A percentile compares a stretch with the other conserved stretches of the same genome.
Evolutionary conservation across 2,113 vertebrate genomes (phyloP).

Genomic region (Globicephala melas): DNA sequence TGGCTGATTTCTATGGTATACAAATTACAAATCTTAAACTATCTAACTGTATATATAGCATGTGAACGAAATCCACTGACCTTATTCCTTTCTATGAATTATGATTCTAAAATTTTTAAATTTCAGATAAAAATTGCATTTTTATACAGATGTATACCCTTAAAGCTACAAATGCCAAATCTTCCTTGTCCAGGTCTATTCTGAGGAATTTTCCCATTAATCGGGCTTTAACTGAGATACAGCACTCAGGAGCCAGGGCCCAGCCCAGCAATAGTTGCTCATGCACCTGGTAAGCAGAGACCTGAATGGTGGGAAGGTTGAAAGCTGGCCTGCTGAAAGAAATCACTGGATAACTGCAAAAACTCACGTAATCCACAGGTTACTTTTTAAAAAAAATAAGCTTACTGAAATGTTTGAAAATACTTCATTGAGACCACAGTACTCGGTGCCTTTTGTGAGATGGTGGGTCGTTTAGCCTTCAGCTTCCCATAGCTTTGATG

Average conservation of each 20-base stretch:
- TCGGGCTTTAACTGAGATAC: not conserved
- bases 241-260: not conserved
- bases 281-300: not conserved
- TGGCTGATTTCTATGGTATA: not conserved
- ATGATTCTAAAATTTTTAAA: not conserved
- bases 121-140: constrained; percentile 7
- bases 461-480: not conserved
- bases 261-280: not conserved
- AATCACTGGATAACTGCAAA: not conserved
- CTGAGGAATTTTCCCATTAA: not conserved
- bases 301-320: not conserved
- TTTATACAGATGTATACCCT: not conserved
- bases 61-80: not conserved
- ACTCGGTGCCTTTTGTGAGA: constrained; percentile 63
- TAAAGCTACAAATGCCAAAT: constrained; percentile 24
- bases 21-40: not conserved
- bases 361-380: not conserved
- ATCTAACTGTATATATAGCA: not conserved
- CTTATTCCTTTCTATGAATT: constrained; percentile 1
- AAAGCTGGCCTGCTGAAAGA: not conserved
- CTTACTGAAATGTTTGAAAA: not conserved
- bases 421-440: constrained; percentile 11
- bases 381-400: not conserved
- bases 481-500: not conserved
- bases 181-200: not conserved